Conservation (phyloP, 1,140 invertebrate genomes). For the Meloidogyne exigua region DNA sequence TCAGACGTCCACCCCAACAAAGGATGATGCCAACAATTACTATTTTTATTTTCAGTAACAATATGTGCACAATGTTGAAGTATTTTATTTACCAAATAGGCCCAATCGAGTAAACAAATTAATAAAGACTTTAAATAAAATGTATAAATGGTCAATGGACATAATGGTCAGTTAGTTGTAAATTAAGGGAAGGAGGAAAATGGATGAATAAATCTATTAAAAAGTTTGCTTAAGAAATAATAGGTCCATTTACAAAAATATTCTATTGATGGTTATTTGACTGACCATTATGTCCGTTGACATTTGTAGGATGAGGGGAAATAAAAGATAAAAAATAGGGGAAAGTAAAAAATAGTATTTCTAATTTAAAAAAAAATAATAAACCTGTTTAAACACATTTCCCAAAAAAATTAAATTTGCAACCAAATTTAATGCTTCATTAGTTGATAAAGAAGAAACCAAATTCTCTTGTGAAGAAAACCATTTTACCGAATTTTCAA, state of each 20-base stretch:
- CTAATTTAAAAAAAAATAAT: not conserved
- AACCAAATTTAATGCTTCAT: slow-evolving; percentile 30
- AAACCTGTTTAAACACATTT: slow-evolving; percentile 37
- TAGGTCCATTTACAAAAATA: too few species aligned
- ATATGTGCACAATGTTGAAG: slow-evolving; percentile 18
- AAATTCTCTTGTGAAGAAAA: slow-evolving; percentile 3
- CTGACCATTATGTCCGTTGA: too few species aligned
- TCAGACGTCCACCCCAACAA: slow-evolving; percentile 94
- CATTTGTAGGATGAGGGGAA: too few species aligned
- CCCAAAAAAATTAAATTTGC: slow-evolving; percentile 50
- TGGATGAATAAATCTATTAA: too few species aligned
- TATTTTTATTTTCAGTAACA: slow-evolving; percentile 69
- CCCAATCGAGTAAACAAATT: slow-evolving; percentile 50
- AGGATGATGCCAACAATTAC: slow-evolving; percentile 90
- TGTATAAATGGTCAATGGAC: too few species aligned
- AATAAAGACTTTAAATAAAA: slow-evolving; percentile 34
- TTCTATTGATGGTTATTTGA: too few species aligned
- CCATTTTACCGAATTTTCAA: slow-evolving; percentile 15
- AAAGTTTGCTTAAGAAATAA: too few species aligned
- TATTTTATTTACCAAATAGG: slow-evolving; percentile 40
- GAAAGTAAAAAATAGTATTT: too few species aligned
- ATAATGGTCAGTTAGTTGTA: too few species aligned
- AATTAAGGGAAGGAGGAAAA: too few species aligned
- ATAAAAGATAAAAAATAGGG: too few species aligned
- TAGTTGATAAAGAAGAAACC: slow-evolving; percentile 14